phyloP scores from a whole-genome alignment of 2,888 invertebrate genomes.

The Hoplodrina ambigua region DNA sequence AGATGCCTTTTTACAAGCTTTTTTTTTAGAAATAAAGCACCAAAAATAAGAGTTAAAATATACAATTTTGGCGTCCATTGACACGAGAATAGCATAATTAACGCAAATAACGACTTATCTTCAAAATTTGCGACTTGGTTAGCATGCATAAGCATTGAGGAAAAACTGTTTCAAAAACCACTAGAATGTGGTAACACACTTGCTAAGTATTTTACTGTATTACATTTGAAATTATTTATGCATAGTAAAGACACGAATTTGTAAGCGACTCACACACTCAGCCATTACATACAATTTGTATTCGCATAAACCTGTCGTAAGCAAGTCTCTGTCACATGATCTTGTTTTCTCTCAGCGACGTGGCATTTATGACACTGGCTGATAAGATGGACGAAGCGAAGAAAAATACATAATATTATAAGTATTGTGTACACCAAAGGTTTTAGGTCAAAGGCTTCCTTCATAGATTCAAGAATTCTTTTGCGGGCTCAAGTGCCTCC shows the following conservation, averaged over 20 bases:
- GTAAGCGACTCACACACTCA: slow-evolving; percentile 1
- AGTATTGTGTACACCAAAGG: no score
- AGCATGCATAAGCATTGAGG: slow-evolving; percentile 18
- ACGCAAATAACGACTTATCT: neutral
- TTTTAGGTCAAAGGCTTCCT: no score
- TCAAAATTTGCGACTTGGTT: neutral
- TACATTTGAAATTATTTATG: neutral
- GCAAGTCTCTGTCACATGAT: slow-evolving; percentile 3
- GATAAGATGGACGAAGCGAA: neutral
- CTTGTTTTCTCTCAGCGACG: neutral
- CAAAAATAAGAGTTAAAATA: no score
- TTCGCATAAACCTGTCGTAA: neutral
- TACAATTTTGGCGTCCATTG: slow-evolving; percentile 1
- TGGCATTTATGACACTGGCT: neutral
- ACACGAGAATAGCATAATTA: neutral
- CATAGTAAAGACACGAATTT: neutral
- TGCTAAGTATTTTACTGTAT: neutral
- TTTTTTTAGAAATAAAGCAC: no score
- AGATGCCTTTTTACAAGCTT: no score
- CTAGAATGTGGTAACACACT: neutral
- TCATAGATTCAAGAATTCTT: no score
- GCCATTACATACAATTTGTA: neutral
- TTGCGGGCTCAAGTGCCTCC: no score
- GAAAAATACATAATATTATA: no score
- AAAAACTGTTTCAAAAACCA: slow-evolving; percentile 29